Evolutionary conservation across 1,140 invertebrate species (phyloP).

Genomic region (Ooceraea biroi): DNA sequence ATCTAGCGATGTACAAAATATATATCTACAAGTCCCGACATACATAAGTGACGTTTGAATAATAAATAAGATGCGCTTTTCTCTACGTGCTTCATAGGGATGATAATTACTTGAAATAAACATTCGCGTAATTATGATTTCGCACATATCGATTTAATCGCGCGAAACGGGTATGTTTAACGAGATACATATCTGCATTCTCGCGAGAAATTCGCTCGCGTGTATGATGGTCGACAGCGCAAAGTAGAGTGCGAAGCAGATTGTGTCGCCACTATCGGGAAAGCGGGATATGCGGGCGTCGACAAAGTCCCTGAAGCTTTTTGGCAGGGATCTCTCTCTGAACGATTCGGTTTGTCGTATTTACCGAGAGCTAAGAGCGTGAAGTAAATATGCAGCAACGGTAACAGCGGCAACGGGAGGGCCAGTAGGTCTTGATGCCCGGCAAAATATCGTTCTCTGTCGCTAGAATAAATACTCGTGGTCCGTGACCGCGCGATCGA

Average conservation of each 20-base stretch:
- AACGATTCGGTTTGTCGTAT: constrained; percentile 43
- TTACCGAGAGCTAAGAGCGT: constrained; percentile 43
- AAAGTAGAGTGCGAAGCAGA: constrained; percentile 4
- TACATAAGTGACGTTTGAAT: constrained; percentile 45
- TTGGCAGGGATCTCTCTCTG: constrained; percentile 34
- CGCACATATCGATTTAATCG: neutral
- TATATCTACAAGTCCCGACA: neutral
- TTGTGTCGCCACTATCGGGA: neutral
- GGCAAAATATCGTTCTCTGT: constrained; percentile 35
- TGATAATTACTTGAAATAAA: constrained; percentile 36
- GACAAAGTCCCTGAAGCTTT: constrained; percentile 48
- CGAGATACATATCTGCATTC: constrained; percentile 32
- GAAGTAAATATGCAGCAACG: constrained; percentile 24
- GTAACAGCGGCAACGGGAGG: neutral
- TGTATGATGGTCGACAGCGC: neutral
- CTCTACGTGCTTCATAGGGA: neutral
- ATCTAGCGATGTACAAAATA: neutral
- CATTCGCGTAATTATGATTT: constrained; percentile 6
- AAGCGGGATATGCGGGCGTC: neutral
- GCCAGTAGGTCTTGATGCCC: neutral
- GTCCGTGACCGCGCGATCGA: constrained; percentile 1
- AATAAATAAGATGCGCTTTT: constrained; percentile 47
- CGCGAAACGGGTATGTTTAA: too few relatives aligned
- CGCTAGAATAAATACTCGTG: constrained; percentile 17
- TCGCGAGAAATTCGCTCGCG: constrained; percentile 30